Conservation (phyloP, 2,888 invertebrate genomes). For the Cheilosia pagana region DNA sequence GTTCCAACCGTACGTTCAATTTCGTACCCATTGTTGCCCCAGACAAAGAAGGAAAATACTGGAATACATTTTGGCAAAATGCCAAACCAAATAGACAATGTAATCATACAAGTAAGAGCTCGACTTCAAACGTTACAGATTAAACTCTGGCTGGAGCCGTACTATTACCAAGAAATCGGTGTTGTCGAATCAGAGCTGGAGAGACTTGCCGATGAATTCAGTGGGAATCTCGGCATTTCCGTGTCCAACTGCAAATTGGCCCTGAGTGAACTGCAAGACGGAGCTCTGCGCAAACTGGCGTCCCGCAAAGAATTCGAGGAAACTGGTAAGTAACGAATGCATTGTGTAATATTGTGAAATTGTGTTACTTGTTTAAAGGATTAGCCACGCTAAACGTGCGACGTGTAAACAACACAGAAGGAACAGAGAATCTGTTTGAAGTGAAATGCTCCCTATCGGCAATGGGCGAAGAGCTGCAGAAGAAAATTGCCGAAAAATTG, state of each 20-base stretch:
- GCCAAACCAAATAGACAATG: constrained; percentile 85
- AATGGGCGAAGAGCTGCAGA: constrained; percentile 85
- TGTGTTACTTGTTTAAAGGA: constrained; percentile 82
- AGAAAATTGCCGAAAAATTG: constrained; percentile 84
- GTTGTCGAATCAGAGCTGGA: constrained; percentile 83
- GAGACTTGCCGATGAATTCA: constrained; percentile 87
- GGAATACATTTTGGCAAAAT: constrained; percentile 69
- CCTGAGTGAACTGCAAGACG: constrained; percentile 87
- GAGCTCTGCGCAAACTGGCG: constrained; percentile 89
- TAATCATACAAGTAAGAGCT: constrained; percentile 87
- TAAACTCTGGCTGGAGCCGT: constrained; percentile 91
- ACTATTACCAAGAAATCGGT: constrained; percentile 85
- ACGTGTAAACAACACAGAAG: constrained; percentile 84
- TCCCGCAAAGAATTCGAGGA: constrained; percentile 88
- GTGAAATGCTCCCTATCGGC: constrained; percentile 85
- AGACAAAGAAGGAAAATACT: constrained; percentile 37
- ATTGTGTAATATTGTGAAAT: no score
- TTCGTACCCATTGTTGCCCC: neutral
- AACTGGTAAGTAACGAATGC: constrained; percentile 82
- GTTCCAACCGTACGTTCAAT: neutral
- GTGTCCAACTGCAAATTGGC: constrained; percentile 85
- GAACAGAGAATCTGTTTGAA: constrained; percentile 85
- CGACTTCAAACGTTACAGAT: constrained; percentile 88
- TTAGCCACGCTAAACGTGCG: constrained; percentile 89
- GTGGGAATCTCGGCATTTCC: constrained; percentile 85